Conservation (phyloP, 2,888 invertebrate genomes). For the Ochlodes sylvanus region DNA sequence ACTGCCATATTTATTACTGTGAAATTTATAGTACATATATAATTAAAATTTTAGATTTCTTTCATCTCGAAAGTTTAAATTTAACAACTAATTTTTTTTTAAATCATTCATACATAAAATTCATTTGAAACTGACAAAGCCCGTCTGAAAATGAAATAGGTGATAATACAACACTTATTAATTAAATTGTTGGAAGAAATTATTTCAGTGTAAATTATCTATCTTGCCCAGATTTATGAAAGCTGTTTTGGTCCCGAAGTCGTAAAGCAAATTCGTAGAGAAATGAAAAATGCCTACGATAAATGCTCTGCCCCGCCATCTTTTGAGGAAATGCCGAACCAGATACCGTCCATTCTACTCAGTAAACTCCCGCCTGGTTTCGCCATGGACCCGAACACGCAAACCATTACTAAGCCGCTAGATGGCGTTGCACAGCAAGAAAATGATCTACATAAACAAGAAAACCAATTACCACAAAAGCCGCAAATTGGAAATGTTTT, state of each 20-base stretch:
- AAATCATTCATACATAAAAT: too few species aligned
- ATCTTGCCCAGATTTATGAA: slow-evolving; percentile 86
- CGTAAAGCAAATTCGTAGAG: slow-evolving; percentile 87
- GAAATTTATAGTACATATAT: background rate
- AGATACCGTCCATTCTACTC: slow-evolving; percentile 68
- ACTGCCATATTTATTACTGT: too few species aligned
- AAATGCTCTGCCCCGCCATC: slow-evolving; percentile 86
- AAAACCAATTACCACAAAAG: slow-evolving; percentile 70
- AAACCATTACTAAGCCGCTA: slow-evolving; percentile 74
- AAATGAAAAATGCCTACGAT: slow-evolving; percentile 87
- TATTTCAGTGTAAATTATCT: background rate
- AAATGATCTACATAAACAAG: slow-evolving; percentile 61
- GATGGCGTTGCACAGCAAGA: slow-evolving; percentile 73
- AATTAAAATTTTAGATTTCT: too few species aligned
- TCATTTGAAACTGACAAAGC: background rate
- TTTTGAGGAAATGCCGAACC: slow-evolving; percentile 68
- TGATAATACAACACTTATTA: too few species aligned
- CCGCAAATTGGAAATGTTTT: slow-evolving; percentile 79
- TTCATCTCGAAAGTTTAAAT: too few species aligned
- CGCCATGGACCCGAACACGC: slow-evolving; percentile 73
- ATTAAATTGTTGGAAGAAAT: too few species aligned
- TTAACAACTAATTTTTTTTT: too few species aligned
- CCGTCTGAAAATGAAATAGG: background rate
- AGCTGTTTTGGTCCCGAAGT: slow-evolving; percentile 89
- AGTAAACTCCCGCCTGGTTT: slow-evolving; percentile 77